Evolutionary conservation across 2,797 vertebrate species (phyloP).

Genomic region (Odontamblyopus lacepedii): DNA sequence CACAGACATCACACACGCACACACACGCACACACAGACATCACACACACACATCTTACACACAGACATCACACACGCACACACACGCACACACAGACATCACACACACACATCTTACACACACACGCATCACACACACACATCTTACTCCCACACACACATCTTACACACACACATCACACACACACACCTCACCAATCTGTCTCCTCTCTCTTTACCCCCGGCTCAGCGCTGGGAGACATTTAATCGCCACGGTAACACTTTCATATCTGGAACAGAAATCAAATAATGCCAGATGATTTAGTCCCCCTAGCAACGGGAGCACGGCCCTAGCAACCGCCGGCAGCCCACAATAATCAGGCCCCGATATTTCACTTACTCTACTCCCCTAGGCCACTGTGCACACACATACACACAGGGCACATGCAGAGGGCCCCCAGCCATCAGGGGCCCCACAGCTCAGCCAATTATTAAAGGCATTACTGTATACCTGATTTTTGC

Average conservation of each 20-base stretch:
- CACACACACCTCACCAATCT: constrained; percentile 51
- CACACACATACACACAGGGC: not conserved
- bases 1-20: too few relatives aligned
- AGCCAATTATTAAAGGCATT: too few relatives aligned
- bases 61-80: too few relatives aligned
- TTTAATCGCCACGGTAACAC: constrained; percentile 99
- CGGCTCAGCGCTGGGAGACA: constrained; percentile 99
- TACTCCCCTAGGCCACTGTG: constrained; percentile 84
- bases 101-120: too few relatives aligned
- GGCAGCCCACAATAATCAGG: constrained; percentile 98
- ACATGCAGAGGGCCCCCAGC: not conserved
- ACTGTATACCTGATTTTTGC: too few relatives aligned
- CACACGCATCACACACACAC: not conserved
- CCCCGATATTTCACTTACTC: constrained; percentile 99
- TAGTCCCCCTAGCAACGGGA: constrained; percentile 99
- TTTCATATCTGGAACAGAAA: constrained; percentile 99
- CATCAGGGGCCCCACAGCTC: not conserved
- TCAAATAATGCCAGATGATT: constrained; percentile 99
- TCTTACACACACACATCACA: not conserved
- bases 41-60: too few relatives aligned
- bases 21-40: too few relatives aligned
- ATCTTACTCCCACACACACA: constrained; percentile 17
- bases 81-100: too few relatives aligned
- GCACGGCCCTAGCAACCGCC: constrained; percentile 99
- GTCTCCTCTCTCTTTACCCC: constrained; percentile 78